Conservation (phyloP, 2,113 vertebrate genomes). For the Salvelinus fontinalis region DNA sequence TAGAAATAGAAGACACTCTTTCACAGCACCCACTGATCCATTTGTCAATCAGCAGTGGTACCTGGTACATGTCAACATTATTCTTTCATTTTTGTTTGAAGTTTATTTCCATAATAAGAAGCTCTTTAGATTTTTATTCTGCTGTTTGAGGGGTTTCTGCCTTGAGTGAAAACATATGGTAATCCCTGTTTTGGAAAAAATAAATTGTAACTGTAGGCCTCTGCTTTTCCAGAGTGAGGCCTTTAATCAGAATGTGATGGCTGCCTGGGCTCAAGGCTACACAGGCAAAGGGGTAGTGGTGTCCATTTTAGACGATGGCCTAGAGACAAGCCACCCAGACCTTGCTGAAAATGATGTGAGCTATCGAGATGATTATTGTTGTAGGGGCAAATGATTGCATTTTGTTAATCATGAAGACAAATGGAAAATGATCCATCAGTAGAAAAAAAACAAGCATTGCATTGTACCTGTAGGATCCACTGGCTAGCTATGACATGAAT, state of each 20-base stretch:
- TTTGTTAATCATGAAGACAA: conserved; percentile 59
- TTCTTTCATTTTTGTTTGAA: background rate
- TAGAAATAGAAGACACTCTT: conserved; percentile 40
- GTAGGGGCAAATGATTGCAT: too few species aligned
- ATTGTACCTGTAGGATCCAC: conserved; percentile 66
- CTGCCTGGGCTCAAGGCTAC: conserved; percentile 81
- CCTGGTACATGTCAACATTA: conserved; percentile 68
- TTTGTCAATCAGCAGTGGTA: conserved; percentile 80
- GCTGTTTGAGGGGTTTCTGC: background rate
- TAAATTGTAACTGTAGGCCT: conserved; percentile 67
- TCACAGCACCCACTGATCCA: conserved; percentile 66
- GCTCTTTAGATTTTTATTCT: background rate
- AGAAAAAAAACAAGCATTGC: conserved; percentile 68
- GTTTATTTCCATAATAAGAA: background rate
- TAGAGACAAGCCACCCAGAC: conserved; percentile 81
- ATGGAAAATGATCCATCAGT: conserved; percentile 58
- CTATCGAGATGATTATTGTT: background rate
- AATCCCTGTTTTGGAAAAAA: too few species aligned
- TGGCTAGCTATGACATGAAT: conserved; percentile 78
- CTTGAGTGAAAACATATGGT: conserved; percentile 22
- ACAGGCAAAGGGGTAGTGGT: conserved; percentile 80
- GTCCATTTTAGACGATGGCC: conserved; percentile 81
- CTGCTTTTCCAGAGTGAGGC: conserved; percentile 20
- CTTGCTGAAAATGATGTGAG: conserved; percentile 81
- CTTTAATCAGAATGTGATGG: conserved; percentile 77